Evolutionary conservation across 2,888 invertebrate species (phyloP).

Genomic region (Eurytoma californica): DNA sequence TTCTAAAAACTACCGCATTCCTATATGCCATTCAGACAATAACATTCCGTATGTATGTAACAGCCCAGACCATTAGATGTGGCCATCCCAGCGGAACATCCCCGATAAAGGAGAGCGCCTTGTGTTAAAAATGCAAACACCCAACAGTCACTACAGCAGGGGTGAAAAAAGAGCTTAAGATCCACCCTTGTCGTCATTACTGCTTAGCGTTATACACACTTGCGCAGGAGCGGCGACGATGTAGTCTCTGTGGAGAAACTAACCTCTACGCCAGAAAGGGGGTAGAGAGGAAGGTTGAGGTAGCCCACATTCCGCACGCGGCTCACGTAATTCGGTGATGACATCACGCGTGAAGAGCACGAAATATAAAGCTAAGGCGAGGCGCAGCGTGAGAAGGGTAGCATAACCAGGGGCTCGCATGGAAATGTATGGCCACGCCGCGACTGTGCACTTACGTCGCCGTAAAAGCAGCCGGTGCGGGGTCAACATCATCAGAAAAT

Average conservation of each 20-base stretch:
- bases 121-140: slow-evolving; percentile 47
- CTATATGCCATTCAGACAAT: no score
- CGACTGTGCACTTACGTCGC: slow-evolving; percentile 56
- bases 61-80: no score
- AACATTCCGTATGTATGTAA: no score
- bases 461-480: slow-evolving; percentile 59
- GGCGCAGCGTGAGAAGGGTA: slow-evolving; percentile 59
- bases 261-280: background rate
- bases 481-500: slow-evolving; percentile 30
- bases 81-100: background rate
- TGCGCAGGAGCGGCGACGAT: background rate
- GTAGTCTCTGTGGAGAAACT: slow-evolving; percentile 41
- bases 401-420: slow-evolving; percentile 59
- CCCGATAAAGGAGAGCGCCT: background rate
- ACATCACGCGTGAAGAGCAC: slow-evolving; percentile 73
- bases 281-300: slow-evolving; percentile 1
- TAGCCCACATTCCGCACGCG: slow-evolving; percentile 63
- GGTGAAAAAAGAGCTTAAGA: slow-evolving; percentile 25
- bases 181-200: slow-evolving; percentile 42
- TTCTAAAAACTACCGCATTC: no score
- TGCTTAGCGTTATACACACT: slow-evolving; percentile 36
- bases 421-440: slow-evolving; percentile 61
- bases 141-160: background rate
- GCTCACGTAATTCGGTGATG: slow-evolving; percentile 74
- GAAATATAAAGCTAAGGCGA: slow-evolving; percentile 70